Conservation (phyloP, 2,113 vertebrate genomes). For the Budorcas taxicolor region DNA sequence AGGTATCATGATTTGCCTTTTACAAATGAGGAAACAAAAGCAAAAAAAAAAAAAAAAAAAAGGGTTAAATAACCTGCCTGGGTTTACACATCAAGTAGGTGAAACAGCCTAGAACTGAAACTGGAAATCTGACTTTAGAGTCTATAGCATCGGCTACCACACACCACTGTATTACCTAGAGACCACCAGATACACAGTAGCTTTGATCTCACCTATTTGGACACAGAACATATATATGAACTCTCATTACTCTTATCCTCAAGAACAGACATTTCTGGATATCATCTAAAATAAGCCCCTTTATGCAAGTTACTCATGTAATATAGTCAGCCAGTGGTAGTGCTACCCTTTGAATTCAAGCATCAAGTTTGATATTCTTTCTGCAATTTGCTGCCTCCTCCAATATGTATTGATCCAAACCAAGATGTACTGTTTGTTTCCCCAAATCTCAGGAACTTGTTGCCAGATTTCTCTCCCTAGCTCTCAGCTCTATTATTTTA, state of each 20-base stretch:
- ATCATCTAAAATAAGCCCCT: background rate
- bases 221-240: background rate
- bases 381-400: background rate
- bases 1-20: background rate
- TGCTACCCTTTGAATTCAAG: background rate
- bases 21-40: background rate
- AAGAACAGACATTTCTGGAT: background rate
- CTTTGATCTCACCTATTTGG: background rate
- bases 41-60: background rate
- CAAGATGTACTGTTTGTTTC: background rate
- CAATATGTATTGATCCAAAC: background rate
- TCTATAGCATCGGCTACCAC: background rate
- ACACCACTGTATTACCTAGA: background rate
- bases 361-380: background rate
- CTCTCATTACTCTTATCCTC: background rate
- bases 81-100: background rate
- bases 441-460: background rate
- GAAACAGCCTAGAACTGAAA: background rate
- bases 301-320: background rate
- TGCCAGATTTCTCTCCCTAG: background rate
- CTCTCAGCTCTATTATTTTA: background rate
- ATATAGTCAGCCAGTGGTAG: background rate
- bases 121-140: background rate
- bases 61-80: background rate
- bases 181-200: background rate